Conservation (phyloP, 1,140 invertebrate genomes). For the Pteromalus puparum region DNA sequence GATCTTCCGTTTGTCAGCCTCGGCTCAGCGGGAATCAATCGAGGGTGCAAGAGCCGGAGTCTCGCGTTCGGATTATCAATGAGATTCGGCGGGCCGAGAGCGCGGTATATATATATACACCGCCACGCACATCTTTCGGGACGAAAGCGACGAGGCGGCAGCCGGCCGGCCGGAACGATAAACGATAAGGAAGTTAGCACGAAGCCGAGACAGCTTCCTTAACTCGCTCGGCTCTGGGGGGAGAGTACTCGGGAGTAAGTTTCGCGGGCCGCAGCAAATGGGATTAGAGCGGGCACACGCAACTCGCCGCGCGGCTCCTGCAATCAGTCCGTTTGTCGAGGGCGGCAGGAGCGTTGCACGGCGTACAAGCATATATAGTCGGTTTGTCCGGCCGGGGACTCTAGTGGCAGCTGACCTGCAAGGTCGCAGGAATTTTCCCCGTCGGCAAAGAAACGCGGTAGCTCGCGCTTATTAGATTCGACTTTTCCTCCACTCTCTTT, state of each 20-base stretch:
- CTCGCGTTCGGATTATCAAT: neutral
- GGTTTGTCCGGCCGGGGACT: too few species aligned
- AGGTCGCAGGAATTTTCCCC: too few species aligned
- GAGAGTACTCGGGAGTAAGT: neutral
- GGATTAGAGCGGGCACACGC: neutral
- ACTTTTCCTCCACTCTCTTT: too few species aligned
- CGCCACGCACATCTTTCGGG: neutral
- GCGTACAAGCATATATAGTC: too few species aligned
- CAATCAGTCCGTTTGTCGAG: conserved; percentile 29
- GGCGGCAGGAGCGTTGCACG: neutral
- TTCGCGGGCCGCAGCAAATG: conserved; percentile 15
- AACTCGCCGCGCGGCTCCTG: neutral
- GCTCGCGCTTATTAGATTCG: too few species aligned
- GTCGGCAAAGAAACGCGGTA: too few species aligned
- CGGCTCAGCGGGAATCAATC: conserved; percentile 6
- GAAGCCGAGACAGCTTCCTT: conserved; percentile 2
- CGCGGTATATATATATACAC: too few species aligned
- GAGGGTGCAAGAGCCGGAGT: neutral
- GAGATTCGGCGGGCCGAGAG: neutral
- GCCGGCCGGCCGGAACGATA: neutral
- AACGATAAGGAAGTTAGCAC: conserved; percentile 24
- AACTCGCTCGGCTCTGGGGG: neutral
- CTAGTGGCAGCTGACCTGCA: too few species aligned
- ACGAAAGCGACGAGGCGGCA: neutral
- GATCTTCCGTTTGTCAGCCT: neutral